Conservation (phyloP, 2,113 vertebrate species). For the Mohoua ochrocephala region DNA sequence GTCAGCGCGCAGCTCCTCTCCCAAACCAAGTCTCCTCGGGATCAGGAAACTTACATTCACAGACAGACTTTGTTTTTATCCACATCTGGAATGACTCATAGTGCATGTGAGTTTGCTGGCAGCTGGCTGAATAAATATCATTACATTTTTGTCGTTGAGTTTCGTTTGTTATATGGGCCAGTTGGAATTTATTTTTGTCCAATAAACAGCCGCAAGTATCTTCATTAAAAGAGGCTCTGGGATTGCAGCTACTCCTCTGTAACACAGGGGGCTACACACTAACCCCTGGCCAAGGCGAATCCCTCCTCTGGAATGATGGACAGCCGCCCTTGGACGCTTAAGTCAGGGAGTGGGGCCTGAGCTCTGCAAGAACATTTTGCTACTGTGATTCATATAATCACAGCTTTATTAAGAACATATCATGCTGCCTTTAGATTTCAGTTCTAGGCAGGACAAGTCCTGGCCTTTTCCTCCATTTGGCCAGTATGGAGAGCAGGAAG, state of each 20-base stretch:
- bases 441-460: not conserved
- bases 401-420: slow-evolving; percentile 15
- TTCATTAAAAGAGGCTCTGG: slow-evolving; percentile 40
- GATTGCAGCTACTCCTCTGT: not conserved
- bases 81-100: slow-evolving; percentile 83
- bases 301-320: not conserved
- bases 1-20: slow-evolving; percentile 38
- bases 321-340: not conserved
- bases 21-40: slow-evolving; percentile 65
- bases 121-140: slow-evolving; percentile 74
- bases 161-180: slow-evolving; percentile 72
- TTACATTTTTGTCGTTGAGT: slow-evolving; percentile 71
- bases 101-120: slow-evolving; percentile 80
- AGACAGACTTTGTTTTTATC: slow-evolving; percentile 77
- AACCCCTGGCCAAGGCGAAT: not conserved
- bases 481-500: not conserved
- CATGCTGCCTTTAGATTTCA: not conserved
- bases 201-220: slow-evolving; percentile 64
- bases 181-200: slow-evolving; percentile 71
- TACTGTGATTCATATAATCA: slow-evolving; percentile 37
- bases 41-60: slow-evolving; percentile 71
- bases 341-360: not conserved
- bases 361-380: slow-evolving; percentile 22
- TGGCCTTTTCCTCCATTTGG: not conserved
- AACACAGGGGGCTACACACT: not conserved